Conservation (phyloP, 2,113 vertebrate genomes). For the Rhea pennata region DNA sequence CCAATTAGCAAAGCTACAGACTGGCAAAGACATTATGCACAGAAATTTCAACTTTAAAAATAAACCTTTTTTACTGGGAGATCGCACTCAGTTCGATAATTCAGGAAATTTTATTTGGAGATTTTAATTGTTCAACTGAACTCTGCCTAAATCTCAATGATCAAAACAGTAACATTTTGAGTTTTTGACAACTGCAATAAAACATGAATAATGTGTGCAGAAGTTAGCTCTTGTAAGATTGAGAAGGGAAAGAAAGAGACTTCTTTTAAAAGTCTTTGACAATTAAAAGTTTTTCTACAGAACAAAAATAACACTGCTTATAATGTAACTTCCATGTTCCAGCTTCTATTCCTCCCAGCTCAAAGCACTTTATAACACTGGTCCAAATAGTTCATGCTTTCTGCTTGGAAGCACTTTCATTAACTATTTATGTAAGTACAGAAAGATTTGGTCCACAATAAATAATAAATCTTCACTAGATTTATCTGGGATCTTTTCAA, state of each 20-base stretch:
- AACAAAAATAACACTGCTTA: slow-evolving; percentile 57
- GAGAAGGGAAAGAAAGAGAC: slow-evolving; percentile 58
- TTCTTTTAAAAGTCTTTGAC: slow-evolving; percentile 66
- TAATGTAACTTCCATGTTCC: slow-evolving; percentile 65
- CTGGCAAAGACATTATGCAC: slow-evolving; percentile 51
- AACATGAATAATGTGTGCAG: slow-evolving; percentile 74
- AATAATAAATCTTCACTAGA: slow-evolving; percentile 68
- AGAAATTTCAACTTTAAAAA: slow-evolving; percentile 77
- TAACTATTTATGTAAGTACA: slow-evolving; percentile 68
- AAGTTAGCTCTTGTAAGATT: slow-evolving; percentile 60
- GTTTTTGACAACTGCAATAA: slow-evolving; percentile 87
- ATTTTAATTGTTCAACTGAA: slow-evolving; percentile 94
- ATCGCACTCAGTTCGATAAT: slow-evolving; percentile 82
- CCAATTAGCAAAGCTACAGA: slow-evolving; percentile 80
- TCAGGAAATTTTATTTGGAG: slow-evolving; percentile 86
- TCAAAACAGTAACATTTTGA: slow-evolving; percentile 80
- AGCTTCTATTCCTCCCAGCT: slow-evolving; percentile 57
- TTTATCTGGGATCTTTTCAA: slow-evolving; percentile 42
- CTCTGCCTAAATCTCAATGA: slow-evolving; percentile 85
- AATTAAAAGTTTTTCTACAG: slow-evolving; percentile 57
- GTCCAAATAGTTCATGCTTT: slow-evolving; percentile 66
- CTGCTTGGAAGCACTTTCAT: slow-evolving; percentile 69
- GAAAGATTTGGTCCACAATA: slow-evolving; percentile 65
- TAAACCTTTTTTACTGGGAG: slow-evolving; percentile 80
- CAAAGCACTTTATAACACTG: slow-evolving; percentile 63